Evolutionary conservation across 1,140 invertebrate genomes (phyloP).

Genomic region (Pissodes strobi): DNA sequence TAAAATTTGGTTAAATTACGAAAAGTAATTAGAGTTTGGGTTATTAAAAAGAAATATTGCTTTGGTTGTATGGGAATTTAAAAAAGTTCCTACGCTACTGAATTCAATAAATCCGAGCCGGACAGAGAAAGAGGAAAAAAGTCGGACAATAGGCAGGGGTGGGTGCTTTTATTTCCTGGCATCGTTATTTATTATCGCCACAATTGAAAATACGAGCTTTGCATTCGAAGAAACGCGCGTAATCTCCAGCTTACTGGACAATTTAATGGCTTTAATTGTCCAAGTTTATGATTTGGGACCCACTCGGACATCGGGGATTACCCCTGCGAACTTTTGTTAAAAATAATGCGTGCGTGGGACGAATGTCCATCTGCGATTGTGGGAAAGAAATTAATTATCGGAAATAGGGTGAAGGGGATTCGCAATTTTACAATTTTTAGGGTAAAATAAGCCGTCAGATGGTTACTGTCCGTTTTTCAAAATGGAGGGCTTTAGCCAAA

Average conservation of each 20-base stretch:
- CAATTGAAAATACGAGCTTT: slow-evolving; percentile 40
- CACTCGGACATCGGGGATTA: slow-evolving; percentile 13
- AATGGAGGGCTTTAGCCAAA: too few species aligned
- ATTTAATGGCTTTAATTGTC: slow-evolving; percentile 50
- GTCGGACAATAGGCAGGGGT: not conserved
- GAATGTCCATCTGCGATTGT: slow-evolving; percentile 30
- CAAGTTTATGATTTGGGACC: slow-evolving; percentile 13
- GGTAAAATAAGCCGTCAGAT: slow-evolving; percentile 17
- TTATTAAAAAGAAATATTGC: too few species aligned
- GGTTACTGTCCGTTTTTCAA: too few species aligned
- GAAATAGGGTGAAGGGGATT: not conserved
- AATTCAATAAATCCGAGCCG: not conserved
- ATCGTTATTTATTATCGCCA: slow-evolving; percentile 29
- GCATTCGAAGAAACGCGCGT: slow-evolving; percentile 44
- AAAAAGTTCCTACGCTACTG: too few species aligned
- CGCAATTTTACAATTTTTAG: slow-evolving; percentile 21
- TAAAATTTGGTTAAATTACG: too few species aligned
- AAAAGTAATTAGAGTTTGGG: too few species aligned
- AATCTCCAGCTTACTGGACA: slow-evolving; percentile 45
- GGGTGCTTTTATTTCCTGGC: slow-evolving; percentile 8
- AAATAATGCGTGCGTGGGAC: slow-evolving; percentile 38
- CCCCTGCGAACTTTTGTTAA: slow-evolving; percentile 20
- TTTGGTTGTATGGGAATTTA: too few species aligned
- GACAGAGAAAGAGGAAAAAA: slow-evolving; percentile 4
- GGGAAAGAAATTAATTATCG: slow-evolving; percentile 32